Percentiles rank a stretch among this genome's conserved stretches.
These are phyloP conservation scores for Oplegnathus fasciatus DNA, from an alignment of 2,113 vertebrate species.

Conservation along the genomic window DNA sequence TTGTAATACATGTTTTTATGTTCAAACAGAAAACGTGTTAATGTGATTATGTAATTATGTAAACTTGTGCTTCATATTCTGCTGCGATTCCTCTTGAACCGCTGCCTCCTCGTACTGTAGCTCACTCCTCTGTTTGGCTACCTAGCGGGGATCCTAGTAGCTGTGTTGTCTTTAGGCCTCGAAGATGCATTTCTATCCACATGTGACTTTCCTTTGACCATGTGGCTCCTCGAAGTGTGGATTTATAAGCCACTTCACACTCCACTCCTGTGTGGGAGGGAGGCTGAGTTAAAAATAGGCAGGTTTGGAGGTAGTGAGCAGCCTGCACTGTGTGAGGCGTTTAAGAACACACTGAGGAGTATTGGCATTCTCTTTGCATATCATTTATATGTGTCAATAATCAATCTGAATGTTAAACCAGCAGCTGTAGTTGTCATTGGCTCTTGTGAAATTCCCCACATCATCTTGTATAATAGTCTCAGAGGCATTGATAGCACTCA, in stretches of 20 bases:
- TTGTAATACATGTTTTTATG: conserved; percentile 44
- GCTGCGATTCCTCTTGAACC: conserved; percentile 58
- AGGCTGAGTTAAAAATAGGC: conserved; percentile 83
- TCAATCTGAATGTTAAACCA: conserved; percentile 41
- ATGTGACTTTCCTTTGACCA: conserved; percentile 79
- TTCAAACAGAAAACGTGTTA: conserved; percentile 52
- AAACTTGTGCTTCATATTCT: conserved; percentile 65
- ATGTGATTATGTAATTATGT: conserved; percentile 72
- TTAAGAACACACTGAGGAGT: conserved; percentile 69
- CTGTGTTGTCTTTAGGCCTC: conserved; percentile 63
- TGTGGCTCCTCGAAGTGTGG: conserved; percentile 76
- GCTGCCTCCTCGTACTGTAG: conserved; percentile 37
- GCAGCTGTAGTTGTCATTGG: conserved; percentile 14
- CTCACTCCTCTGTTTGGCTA: conserved; percentile 55
- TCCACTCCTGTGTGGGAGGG: conserved; percentile 81
- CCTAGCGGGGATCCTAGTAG: conserved; percentile 32
- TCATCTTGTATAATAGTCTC: conserved; percentile 23
- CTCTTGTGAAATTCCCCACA: conserved; percentile 7
- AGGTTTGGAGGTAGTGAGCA: conserved; percentile 82
- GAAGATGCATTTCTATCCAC: conserved; percentile 70
- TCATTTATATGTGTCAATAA: conserved; percentile 62
- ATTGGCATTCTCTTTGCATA: conserved; percentile 62
- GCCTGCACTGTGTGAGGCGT: conserved; percentile 60
- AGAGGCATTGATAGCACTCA: background rate
- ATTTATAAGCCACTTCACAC: conserved; percentile 81